A percentile compares a stretch with the other conserved stretches of the same genome.
phyloP scores from a whole-genome alignment of 2,113 vertebrate species.

The Chloroceryle aenea region DNA sequence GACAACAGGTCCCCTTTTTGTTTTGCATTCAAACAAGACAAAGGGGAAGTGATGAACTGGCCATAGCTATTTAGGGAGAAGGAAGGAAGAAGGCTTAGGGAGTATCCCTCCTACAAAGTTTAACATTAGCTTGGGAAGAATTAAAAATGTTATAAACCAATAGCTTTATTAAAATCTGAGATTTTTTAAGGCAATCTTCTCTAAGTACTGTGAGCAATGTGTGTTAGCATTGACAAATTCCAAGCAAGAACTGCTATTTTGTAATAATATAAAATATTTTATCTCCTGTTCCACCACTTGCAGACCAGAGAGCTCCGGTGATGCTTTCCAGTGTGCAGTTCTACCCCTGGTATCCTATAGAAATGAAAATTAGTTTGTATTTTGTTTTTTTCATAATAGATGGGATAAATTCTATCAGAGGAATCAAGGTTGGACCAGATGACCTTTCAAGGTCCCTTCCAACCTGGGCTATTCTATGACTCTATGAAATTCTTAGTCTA shows the following conservation, averaged over 20 bases:
- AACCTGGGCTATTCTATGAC: neutral
- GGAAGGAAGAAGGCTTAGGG: neutral
- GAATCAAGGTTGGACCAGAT: neutral
- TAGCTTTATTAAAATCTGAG: neutral
- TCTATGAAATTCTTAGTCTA: neutral
- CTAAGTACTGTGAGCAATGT: neutral
- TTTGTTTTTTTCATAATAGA: neutral
- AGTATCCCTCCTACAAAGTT: neutral
- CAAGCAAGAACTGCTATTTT: neutral
- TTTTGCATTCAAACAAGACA: neutral
- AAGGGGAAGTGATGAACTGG: neutral
- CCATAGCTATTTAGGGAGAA: neutral
- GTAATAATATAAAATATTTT: neutral
- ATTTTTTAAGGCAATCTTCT: neutral
- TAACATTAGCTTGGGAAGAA: neutral
- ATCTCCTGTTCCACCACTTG: neutral
- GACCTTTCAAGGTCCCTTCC: neutral
- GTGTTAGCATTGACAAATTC: neutral
- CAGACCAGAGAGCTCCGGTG: neutral
- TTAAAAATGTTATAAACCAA: neutral
- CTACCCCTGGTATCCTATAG: neutral
- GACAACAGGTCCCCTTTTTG: neutral
- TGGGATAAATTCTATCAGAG: neutral
- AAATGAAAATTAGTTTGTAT: neutral
- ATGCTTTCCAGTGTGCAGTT: neutral